Percentiles rank a stretch among this genome's conserved stretches.
Evolutionary conservation across 1,140 invertebrate genomes (phyloP).

Genomic region (Branchinecta lindahli): DNA sequence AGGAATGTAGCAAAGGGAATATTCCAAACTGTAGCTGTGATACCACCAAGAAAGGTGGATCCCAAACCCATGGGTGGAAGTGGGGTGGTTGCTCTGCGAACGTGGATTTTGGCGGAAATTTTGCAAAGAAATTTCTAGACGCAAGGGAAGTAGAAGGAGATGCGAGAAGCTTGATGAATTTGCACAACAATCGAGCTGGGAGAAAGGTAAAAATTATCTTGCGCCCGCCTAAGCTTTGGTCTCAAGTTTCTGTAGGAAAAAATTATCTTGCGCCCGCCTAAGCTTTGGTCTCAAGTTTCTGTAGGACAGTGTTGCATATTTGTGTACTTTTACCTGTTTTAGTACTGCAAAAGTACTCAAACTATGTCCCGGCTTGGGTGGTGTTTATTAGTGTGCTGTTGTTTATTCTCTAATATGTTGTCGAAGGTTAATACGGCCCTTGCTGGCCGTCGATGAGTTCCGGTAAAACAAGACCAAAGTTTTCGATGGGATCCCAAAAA

Average conservation of each 20-base stretch:
- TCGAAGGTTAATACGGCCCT: background rate
- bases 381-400: background rate
- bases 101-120: constrained; percentile 55
- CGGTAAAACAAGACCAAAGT: too few relatives aligned
- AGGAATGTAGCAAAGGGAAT: constrained; percentile 74
- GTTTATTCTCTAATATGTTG: background rate
- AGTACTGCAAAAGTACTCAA: constrained; percentile 3
- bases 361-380: constrained; percentile 14
- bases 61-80: constrained; percentile 41
- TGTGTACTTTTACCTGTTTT: too few relatives aligned
- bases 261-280: background rate
- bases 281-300: constrained; percentile 11
- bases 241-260: constrained; percentile 41
- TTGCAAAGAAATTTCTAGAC: constrained; percentile 65
- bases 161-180: constrained; percentile 78
- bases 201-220: constrained; percentile 52
- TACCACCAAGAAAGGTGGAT: constrained; percentile 25
- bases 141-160: constrained; percentile 64
- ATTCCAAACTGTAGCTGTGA: constrained; percentile 76
- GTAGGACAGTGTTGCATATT: too few relatives aligned
- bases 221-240: background rate
- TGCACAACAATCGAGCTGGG: constrained; percentile 90
- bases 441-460: background rate
- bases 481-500: too few relatives aligned
- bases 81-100: constrained; percentile 80